phyloP scores from a whole-genome alignment of 2,797 vertebrate species.

The Phoebastria nigripes region DNA sequence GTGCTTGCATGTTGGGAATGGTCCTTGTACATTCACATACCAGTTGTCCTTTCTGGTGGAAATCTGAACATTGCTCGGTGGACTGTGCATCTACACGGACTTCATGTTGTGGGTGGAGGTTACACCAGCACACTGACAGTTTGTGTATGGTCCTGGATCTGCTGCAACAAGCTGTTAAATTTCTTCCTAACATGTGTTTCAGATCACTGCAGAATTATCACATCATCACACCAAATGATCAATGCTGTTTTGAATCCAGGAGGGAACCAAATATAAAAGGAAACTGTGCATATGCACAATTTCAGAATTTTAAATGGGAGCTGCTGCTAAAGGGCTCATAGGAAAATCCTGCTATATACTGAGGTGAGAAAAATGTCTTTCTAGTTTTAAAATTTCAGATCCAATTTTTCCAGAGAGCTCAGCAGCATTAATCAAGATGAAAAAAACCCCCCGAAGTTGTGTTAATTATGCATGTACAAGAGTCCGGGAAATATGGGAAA shows the following conservation, averaged over 20 bases:
- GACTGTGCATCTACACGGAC: neutral
- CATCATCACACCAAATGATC: conserved; percentile 2
- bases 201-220: conserved; percentile 35
- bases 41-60: neutral
- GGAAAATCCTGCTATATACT: neutral
- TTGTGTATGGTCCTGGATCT: neutral
- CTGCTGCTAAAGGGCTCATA: neutral
- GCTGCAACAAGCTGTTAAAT: neutral
- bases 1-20: neutral
- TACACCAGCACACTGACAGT: neutral
- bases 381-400: neutral
- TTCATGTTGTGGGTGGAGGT: neutral
- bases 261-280: neutral
- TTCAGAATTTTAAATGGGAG: neutral
- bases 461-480: neutral
- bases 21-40: neutral
- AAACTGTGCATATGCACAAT: neutral
- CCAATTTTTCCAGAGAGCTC: neutral
- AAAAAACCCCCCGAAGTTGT: neutral
- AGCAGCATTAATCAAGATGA: neutral
- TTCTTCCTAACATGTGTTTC: conserved; percentile 13
- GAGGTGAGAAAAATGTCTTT: neutral
- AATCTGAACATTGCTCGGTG: neutral
- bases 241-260: neutral
- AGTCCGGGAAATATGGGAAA: neutral